A percentile compares a stretch with the other conserved stretches of the same genome.
These are phyloP conservation scores for Corythornis cristatus DNA, from an alignment of 2,113 vertebrate genomes.

Conservation along the genomic window DNA sequence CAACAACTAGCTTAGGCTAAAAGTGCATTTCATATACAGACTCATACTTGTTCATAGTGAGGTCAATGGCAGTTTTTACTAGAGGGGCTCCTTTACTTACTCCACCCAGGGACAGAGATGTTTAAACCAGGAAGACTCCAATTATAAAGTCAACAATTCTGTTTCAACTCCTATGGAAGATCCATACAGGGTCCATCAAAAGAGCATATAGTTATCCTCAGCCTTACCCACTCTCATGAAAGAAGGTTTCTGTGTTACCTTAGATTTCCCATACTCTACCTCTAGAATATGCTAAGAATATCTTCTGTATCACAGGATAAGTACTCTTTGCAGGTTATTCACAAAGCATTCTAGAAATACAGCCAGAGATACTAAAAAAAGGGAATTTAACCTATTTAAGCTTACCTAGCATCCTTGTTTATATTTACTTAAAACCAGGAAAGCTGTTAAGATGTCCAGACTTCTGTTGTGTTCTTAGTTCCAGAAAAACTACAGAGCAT, in stretches of 20 bases:
- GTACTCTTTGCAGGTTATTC: not conserved
- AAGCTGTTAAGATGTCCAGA: not conserved
- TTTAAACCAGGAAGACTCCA: not conserved
- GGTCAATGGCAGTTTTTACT: not conserved
- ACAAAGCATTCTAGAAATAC: not conserved
- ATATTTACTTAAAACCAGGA: not conserved
- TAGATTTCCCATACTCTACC: not conserved
- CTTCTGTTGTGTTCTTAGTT: not conserved
- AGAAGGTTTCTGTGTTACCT: not conserved
- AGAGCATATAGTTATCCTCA: not conserved
- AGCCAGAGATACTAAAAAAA: not conserved
- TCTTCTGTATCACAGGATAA: not conserved
- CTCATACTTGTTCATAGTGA: too few relatives aligned
- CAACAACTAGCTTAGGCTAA: not conserved
- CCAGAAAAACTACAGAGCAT: not conserved
- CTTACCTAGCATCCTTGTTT: not conserved
- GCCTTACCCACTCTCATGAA: not conserved
- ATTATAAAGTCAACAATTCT: not conserved
- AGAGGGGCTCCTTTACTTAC: not conserved
- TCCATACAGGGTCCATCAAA: not conserved
- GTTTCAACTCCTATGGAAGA: not conserved
- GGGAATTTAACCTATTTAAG: not conserved
- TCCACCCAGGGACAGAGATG: not conserved
- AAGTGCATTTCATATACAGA: not conserved
- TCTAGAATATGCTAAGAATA: not conserved